Evolutionary conservation across 2,888 invertebrate genomes (phyloP).

Genomic region (Lasioglossum morio): DNA sequence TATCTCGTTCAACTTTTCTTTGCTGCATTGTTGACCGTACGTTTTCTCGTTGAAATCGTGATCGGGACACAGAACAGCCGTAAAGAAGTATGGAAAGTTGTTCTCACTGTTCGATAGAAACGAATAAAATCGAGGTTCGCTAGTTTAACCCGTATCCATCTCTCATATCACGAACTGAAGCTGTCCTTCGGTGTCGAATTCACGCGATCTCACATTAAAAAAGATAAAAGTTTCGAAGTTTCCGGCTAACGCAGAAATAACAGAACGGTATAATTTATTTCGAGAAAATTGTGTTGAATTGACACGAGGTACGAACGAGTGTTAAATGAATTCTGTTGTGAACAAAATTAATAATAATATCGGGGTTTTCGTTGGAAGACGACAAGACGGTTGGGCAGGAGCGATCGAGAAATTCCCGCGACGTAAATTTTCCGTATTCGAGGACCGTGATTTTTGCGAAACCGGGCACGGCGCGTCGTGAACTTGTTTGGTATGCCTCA

Average conservation of each 20-base stretch:
- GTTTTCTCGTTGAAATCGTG: neutral
- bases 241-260: no score
- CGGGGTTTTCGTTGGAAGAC: neutral
- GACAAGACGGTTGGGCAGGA: neutral
- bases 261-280: no score
- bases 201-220: no score
- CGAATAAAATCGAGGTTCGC: neutral
- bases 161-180: no score
- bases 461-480: neutral
- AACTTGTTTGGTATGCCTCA: slow-evolving; percentile 15
- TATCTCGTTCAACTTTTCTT: slow-evolving; percentile 29
- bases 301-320: no score
- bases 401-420: neutral
- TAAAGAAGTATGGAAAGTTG: neutral
- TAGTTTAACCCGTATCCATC: no score
- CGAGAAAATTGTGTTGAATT: no score
- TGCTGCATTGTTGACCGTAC: slow-evolving; percentile 13
- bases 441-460: neutral
- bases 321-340: no score
- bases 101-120: neutral
- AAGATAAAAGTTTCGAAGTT: no score
- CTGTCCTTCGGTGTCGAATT: no score
- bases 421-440: neutral
- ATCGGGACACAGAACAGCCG: neutral
- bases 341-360: no score